Evolutionary conservation across 2,888 invertebrate genomes (phyloP).

Genomic region (Corbicula japonica): DNA sequence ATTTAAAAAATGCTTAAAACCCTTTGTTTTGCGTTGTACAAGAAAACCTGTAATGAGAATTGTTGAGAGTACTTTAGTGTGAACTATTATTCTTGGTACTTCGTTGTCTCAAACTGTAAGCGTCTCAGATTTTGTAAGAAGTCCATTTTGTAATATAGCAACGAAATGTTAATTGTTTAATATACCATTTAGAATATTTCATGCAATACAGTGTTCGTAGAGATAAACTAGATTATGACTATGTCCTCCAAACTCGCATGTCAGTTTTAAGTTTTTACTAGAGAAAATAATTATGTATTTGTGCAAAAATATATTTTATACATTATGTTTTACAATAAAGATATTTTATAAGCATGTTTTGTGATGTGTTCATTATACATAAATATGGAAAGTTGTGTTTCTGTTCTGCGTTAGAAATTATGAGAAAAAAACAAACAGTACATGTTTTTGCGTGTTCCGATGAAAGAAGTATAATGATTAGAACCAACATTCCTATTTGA

Average conservation of each 20-base stretch:
- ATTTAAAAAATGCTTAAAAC: no score
- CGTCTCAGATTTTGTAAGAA: neutral
- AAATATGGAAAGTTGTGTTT: neutral
- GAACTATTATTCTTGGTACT: no score
- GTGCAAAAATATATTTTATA: constrained; percentile 28
- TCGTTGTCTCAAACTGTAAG: neutral
- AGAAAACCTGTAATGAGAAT: no score
- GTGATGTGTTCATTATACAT: neutral
- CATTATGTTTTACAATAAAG: constrained; percentile 28
- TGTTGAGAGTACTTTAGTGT: no score
- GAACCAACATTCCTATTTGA: neutral
- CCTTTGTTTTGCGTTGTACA: no score
- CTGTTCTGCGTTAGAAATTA: no score
- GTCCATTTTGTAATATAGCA: neutral
- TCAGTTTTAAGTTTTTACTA: neutral
- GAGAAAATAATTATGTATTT: constrained; percentile 14
- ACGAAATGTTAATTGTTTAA: neutral
- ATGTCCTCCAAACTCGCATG: neutral
- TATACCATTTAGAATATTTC: no score
- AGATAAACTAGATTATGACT: no score
- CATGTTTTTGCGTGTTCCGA: no score
- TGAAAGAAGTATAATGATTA: neutral
- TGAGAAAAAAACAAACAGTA: no score
- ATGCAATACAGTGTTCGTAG: no score
- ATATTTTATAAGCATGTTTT: constrained; percentile 3